Base-by-base conservation (phyloP, 2,113 vertebrate genomes). In the Myodes glareolus region DNA sequence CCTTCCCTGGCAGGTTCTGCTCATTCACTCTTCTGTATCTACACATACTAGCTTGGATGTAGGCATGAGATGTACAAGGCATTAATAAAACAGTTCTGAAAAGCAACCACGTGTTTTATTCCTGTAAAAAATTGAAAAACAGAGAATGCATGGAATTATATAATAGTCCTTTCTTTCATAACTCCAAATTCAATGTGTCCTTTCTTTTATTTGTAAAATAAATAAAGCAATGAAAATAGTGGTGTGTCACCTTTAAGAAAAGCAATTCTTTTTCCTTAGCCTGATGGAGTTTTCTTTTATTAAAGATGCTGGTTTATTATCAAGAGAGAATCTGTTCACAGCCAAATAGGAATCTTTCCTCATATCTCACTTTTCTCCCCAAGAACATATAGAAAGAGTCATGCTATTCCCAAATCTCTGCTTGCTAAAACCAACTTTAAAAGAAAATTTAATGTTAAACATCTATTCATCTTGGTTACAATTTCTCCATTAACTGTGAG, bases 231-330 rank as follows among this genome's bases (percentile, higher is more conserved):
- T 67, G 50, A 82, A 88, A 68, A 93, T 86, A 58, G 67, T 45
- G 31, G 11, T 84, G 13, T 33, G 75, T 7, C 65, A 36, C 29
- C 95, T 96, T 78, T 92, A 68, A 72, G 65, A 88, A 93, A 61
- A 29, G 25, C 39, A 82, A 33, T 93, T 88, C 31, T 75, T 93
- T 95, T 80, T 63, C 39, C 70, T 81, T 72, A 94, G 90, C 67
- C 12, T 72, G 70, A 97, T 93, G 80, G 81, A 33, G 19, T 94
- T 97, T 97, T 91, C 92, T 93, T 96, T 97, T 84, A 95, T 97
- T 65, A 85, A 88, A 92, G 63, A 91, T n/a, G 3, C 33, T 92
- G 58, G 88, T 82, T 58, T 58, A 27, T 63, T 50, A 80, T 88
- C 94, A 94, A 96, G 67, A 97, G 36, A 88, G 14, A 96, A 89